These are phyloP conservation scores for Drosophila prostipennis DNA, from an alignment of 2,888 invertebrate species.

Conservation along the genomic window DNA sequence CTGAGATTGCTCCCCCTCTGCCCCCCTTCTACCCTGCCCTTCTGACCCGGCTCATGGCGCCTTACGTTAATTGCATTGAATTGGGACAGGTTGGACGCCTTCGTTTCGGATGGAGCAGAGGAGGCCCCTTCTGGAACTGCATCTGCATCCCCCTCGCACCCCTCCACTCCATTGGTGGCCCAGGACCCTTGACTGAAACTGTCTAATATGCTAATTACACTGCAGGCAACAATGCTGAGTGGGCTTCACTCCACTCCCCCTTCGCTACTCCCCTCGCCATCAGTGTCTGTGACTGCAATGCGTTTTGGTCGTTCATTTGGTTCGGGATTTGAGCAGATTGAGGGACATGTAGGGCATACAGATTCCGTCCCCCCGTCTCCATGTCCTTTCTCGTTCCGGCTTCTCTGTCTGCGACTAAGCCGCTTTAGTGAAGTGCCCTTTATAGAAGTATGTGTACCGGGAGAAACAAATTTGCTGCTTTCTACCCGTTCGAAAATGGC, in stretches of 20 bases:
- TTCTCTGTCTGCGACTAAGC: constrained; percentile 40
- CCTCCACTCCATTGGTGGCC: background rate
- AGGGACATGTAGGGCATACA: constrained; percentile 24
- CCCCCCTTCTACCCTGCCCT: background rate
- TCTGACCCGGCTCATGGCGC: constrained; percentile 47
- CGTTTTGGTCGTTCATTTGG: constrained; percentile 64
- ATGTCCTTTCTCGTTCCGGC: constrained; percentile 8
- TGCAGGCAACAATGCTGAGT: constrained; percentile 57
- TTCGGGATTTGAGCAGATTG: constrained; percentile 56
- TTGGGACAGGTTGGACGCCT: constrained; percentile 52
- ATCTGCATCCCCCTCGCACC: background rate
- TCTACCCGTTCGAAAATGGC: background rate
- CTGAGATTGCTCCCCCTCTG: constrained; percentile 13
- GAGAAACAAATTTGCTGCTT: background rate
- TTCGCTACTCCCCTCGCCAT: background rate
- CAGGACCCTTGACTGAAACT: constrained; percentile 48
- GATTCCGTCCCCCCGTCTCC: constrained; percentile 1
- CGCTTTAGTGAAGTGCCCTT: constrained; percentile 43
- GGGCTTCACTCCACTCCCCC: background rate
- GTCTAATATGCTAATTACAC: constrained; percentile 77
- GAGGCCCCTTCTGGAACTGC: background rate
- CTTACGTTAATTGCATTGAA: constrained; percentile 75
- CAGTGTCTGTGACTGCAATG: constrained; percentile 61
- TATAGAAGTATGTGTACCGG: constrained; percentile 27
- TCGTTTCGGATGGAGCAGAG: constrained; percentile 4